A percentile compares a stretch with the other conserved stretches of the same genome.
Conservation (phyloP, 2,113 vertebrate genomes). For the Prunella fulvescens region DNA sequence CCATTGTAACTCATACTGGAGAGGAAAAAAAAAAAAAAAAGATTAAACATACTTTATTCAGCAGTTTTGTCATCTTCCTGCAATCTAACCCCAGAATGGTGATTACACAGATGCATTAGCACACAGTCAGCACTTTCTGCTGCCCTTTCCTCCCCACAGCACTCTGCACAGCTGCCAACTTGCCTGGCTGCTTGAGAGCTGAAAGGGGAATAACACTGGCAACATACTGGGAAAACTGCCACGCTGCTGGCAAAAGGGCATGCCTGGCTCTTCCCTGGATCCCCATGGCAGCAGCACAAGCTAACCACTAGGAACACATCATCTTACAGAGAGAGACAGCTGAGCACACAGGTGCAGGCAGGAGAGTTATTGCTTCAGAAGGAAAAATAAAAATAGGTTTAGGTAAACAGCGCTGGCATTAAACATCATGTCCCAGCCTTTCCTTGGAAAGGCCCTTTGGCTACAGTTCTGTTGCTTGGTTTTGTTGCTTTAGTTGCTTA, state of each 20-base stretch:
- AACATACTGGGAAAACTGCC: not conserved
- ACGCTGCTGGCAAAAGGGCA: not conserved
- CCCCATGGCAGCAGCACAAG: not conserved
- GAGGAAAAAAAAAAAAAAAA: not conserved
- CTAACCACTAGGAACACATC: not conserved
- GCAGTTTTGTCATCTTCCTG: not conserved
- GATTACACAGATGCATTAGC: not conserved
- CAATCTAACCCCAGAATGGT: not conserved
- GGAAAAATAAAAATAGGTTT: not conserved
- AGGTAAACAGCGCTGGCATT: not conserved
- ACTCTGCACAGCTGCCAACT: not conserved
- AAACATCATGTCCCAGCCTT: not conserved
- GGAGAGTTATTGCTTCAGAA: not conserved
- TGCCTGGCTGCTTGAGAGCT: not conserved
- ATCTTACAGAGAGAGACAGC: not conserved
- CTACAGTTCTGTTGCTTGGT: not conserved
- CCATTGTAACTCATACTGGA: not conserved
- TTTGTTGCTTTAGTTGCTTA: not conserved
- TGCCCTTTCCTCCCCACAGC: not conserved
- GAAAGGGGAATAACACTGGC: not conserved
- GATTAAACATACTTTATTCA: not conserved
- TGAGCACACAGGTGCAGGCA: not conserved
- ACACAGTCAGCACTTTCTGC: not conserved
- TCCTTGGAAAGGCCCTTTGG: not conserved
- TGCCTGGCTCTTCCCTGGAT: not conserved